Base-by-base conservation (phyloP, 1,140 invertebrate genomes). In the Drosophila navojoa region DNA sequence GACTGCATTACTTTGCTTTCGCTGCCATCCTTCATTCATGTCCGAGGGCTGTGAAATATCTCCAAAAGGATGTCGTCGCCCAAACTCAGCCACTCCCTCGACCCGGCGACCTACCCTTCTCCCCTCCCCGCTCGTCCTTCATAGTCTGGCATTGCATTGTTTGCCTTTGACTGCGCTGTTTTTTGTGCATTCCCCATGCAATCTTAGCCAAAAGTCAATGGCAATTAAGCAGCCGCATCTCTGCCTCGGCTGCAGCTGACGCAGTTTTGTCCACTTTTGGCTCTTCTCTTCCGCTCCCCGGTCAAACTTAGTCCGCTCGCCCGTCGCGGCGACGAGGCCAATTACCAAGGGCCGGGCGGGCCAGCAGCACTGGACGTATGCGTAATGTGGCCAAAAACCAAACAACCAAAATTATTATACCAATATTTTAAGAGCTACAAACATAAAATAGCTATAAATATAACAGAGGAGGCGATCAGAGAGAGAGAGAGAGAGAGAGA, bases 141-240 rank as follows among this genome's bases (percentile, higher is more conserved):
- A 4, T n/a, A 19, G 52, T 54, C 53, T 19, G 15, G 29, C 27
- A 55, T 42, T 58, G 63, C 77, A 79, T 79, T 79, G 77, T 79
- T 79, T 79, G 77, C 77, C 70, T 79, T 79, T 79, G 77, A 79
- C 76, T 79, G 77, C 70, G 77, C 76, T 79, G 77, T 79, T 79
- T 79, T 63, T 79, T 67, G 76, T 77, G 64, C 73, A 74, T 70
- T 67, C 76, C 47, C 44, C 52, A 55, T 71, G 42, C 68, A 76
- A 70, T 74, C 71, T 80, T 78, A 78, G 80, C 77, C 79, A 81
- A 81, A 81, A 81, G 79, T 81, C 79, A 81, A 81, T 81, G 79
- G 79, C 79, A 81, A 81, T 81, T 81, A 81, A 81, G 79, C 71
- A 77, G 78, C 50, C 63, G 69, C 69, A 63, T 77, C 62, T 57